Evolutionary conservation across 1,140 invertebrate species (phyloP).

Genomic region (Propsilocerus akamusi): DNA sequence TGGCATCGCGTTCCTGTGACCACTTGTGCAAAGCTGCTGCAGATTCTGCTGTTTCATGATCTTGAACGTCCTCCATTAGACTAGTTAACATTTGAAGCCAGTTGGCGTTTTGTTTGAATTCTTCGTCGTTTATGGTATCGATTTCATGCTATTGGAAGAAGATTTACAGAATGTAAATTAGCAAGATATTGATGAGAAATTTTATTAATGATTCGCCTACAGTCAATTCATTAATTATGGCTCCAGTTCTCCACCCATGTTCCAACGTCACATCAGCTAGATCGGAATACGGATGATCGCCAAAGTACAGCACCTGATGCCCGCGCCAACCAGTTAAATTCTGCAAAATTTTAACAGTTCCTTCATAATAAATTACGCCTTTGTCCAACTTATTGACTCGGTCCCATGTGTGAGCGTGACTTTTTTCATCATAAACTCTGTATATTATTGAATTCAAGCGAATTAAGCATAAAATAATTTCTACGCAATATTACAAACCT

Average conservation of each 20-base stretch:
- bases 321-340: slow-evolving; percentile 85
- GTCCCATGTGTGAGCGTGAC: slow-evolving; percentile 75
- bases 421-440: slow-evolving; percentile 63
- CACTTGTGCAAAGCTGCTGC: slow-evolving; percentile 51
- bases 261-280: slow-evolving; percentile 89
- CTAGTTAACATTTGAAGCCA: slow-evolving; percentile 87
- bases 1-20: slow-evolving; percentile 63
- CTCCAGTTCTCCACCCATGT: slow-evolving; percentile 93
- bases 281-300: slow-evolving; percentile 95
- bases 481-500: slow-evolving; percentile 8
- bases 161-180: background rate
- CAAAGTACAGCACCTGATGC: slow-evolving; percentile 87
- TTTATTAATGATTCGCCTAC: slow-evolving; percentile 27
- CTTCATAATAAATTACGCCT: slow-evolving; percentile 74
- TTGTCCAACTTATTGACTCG: slow-evolving; percentile 71
- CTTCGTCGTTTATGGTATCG: slow-evolving; percentile 60
- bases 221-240: slow-evolving; percentile 88
- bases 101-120: slow-evolving; percentile 75
- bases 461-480: background rate
- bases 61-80: slow-evolving; percentile 78
- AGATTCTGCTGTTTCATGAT: slow-evolving; percentile 50
- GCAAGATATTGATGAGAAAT: background rate
- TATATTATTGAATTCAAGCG: no score
- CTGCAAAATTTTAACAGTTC: slow-evolving; percentile 79
- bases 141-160: slow-evolving; percentile 67